Conservation (phyloP, 1,140 invertebrate genomes). For the Aphaenogaster floridana region DNA sequence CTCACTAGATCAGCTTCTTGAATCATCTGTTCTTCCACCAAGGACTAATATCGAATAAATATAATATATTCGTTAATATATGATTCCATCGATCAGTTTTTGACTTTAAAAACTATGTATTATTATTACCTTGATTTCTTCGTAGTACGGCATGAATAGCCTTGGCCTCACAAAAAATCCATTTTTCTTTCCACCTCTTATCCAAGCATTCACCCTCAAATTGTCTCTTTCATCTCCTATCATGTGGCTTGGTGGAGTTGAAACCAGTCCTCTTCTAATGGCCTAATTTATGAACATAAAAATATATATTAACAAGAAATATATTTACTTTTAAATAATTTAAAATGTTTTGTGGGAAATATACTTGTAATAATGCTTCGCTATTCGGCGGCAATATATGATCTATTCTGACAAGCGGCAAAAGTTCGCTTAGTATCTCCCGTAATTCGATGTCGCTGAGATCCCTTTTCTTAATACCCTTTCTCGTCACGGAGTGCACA, state of each 20-base stretch:
- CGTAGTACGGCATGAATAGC: constrained; percentile 97
- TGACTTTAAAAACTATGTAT: background rate
- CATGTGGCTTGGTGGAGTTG: constrained; percentile 95
- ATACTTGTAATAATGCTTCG: constrained; percentile 91
- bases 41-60: constrained; percentile 85
- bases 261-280: constrained; percentile 94
- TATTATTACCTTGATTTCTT: constrained; percentile 94
- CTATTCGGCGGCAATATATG: constrained; percentile 95
- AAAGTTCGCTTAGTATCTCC: constrained; percentile 94
- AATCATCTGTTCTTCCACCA: constrained; percentile 94
- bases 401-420: constrained; percentile 95
- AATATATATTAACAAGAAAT: background rate
- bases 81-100: background rate
- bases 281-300: constrained; percentile 84
- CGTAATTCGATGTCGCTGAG: constrained; percentile 95
- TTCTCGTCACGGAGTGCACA: constrained; percentile 95
- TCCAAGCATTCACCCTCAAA: constrained; percentile 94
- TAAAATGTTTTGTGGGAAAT: background rate
- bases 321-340: constrained; percentile 8
- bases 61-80: background rate
- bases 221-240: constrained; percentile 91
- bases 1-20: constrained; percentile 93
- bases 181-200: constrained; percentile 92
- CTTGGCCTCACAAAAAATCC: constrained; percentile 95
- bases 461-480: constrained; percentile 94